Base-by-base conservation (phyloP, 30 jellyfish, hydroid and myxozoan species). In the Turritopsis dohrnii region DNA sequence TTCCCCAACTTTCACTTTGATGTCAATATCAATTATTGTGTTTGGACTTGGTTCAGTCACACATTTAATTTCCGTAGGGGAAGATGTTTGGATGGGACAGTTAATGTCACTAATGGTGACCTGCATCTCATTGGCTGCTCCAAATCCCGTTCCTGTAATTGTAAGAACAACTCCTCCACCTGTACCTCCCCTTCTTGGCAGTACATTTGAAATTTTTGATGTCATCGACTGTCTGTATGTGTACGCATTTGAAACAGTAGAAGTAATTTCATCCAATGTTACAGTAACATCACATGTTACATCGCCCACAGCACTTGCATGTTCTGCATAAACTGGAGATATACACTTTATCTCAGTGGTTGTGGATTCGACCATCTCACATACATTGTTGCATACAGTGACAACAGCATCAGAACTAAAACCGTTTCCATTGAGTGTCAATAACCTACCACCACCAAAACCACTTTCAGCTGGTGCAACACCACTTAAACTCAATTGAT, bases 161-260 rank as follows among this genome's bases (percentile, higher is more conserved):
- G 96, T 89, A 66, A 94, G 72, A 28, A 83, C 29, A 41, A 94
- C 99, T 29, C 99, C 99, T 0, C 99, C 99, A 18, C 99, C 99
- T 27, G 99, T 94, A 21, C 99, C 99, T 72, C 99, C 97, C 1
- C 99, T 95, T 7, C 74, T 72, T 0, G 99, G 99, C 66, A 84
- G 81, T 65, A 94, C 95, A 30, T 89, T 73, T 19, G 91, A 72
- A n/a, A 94, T 80, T 52, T 71, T 73, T 16, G 99, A 81, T 18
- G 99, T 94, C 22, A 89, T 92, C 8, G 89, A 23, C 8, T 85
- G 28, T 82, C 84, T 87, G 89, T 94, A 94, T 21, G 71, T 53
- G 73, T 23, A 85, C 54, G 71, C 71, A 1, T 28, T 41, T 23
- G 25, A 21, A 66, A 8, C 21, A 21, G 30, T 69, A 7, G 30